Conservation (phyloP, 2,113 vertebrate species). For the Ranitomeya variabilis region DNA sequence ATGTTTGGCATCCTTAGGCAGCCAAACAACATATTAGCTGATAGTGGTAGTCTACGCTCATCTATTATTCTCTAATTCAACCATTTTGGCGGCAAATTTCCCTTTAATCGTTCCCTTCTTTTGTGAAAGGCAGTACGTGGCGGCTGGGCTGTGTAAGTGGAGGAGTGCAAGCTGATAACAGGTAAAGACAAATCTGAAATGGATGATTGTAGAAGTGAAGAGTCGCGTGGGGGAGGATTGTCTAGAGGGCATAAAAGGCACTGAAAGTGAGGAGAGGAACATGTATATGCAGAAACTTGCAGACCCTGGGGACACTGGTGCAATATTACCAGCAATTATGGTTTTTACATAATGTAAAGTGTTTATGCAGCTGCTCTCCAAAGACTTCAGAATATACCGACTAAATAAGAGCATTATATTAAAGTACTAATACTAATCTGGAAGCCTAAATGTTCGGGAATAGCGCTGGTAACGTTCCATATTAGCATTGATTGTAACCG, state of each 20-base stretch:
- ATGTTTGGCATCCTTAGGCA: neutral
- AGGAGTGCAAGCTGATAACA: slow-evolving; percentile 5
- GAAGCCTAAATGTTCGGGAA: neutral
- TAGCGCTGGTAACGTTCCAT: neutral
- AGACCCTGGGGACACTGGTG: neutral
- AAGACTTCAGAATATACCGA: neutral
- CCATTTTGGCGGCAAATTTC: neutral
- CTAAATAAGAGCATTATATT: neutral
- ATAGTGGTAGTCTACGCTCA: neutral
- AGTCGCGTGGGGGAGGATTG: slow-evolving; percentile 34
- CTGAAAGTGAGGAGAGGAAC: slow-evolving; percentile 28
- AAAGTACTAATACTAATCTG: neutral
- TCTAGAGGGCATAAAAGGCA: slow-evolving; percentile 17
- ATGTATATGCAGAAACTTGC: slow-evolving; percentile 24
- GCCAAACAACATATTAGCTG: neutral
- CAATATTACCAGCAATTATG: neutral
- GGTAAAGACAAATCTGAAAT: slow-evolving; percentile 19
- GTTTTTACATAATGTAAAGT: neutral
- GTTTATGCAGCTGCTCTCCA: slow-evolving; percentile 12
- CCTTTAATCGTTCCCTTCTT: neutral
- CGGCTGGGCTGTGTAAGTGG: neutral
- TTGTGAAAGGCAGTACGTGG: neutral
- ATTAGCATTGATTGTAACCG: neutral
- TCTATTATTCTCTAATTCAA: neutral
- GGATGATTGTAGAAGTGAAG: neutral